Conservation (phyloP, 2,797 vertebrate genomes). For the Gymnocypris eckloni region DNA sequence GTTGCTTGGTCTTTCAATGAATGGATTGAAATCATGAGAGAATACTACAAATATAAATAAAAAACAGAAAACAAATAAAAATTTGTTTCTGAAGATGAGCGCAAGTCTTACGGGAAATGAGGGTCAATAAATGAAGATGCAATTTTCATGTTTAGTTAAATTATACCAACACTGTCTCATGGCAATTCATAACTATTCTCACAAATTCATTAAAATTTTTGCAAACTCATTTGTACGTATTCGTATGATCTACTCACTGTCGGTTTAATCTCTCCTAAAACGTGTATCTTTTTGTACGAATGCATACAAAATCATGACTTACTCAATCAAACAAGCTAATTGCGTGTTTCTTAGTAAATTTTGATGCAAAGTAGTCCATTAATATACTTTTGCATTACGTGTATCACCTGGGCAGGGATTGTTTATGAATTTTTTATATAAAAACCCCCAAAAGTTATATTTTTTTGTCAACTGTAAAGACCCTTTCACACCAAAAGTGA, state of each 20-base stretch:
- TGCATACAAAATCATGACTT: background rate
- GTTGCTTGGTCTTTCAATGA: background rate
- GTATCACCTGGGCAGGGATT: too few relatives aligned
- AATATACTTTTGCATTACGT: too few relatives aligned
- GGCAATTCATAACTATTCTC: background rate
- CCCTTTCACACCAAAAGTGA: too few relatives aligned
- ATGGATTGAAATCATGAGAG: background rate
- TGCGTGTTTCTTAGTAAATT: background rate
- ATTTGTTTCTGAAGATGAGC: background rate
- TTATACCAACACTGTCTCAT: background rate
- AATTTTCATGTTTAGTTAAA: background rate
- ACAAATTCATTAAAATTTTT: too few relatives aligned
- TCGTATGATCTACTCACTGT: background rate
- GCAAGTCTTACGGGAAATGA: background rate
- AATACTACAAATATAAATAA: background rate
- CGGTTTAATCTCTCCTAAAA: too few relatives aligned
- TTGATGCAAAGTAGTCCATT: too few relatives aligned
- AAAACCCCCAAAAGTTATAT: too few relatives aligned
- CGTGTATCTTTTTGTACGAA: too few relatives aligned
- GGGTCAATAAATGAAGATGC: background rate
- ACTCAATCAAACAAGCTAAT: background rate
- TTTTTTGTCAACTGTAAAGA: too few relatives aligned
- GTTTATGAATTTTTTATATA: too few relatives aligned
- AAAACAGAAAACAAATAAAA: too few relatives aligned
- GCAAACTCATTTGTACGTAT: too few relatives aligned